Conservation (phyloP, 1,140 invertebrate species). For the Delia radicum region DNA sequence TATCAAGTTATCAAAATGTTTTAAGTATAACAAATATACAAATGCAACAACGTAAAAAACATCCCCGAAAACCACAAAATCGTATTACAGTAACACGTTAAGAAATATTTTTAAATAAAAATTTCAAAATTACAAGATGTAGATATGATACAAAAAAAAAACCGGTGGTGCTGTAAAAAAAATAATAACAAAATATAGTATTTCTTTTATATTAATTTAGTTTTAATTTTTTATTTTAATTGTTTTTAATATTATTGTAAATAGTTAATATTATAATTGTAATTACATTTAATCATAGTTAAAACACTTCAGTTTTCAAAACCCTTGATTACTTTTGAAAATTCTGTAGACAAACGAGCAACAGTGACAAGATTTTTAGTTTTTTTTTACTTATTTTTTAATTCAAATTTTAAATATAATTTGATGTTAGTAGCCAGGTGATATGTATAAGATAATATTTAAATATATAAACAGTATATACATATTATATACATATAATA, state of each 20-base stretch:
- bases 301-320: not conserved
- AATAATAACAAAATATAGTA: not conserved
- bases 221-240: not conserved
- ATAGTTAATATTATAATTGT: not conserved
- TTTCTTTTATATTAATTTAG: not conserved
- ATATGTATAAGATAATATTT: not conserved
- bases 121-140: not conserved
- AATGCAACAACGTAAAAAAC: constrained; percentile 49
- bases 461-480: not conserved
- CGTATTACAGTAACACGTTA: constrained; percentile 16
- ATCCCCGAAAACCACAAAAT: constrained; percentile 49
- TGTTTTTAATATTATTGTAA: not conserved
- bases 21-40: constrained; percentile 49
- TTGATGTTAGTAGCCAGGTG: not conserved
- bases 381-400: not conserved
- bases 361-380: constrained; percentile 17
- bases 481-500: not conserved
- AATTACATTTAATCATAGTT: not conserved
- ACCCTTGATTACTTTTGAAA: not conserved
- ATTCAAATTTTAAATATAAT: not conserved
- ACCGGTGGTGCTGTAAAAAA: constrained; percentile 17
- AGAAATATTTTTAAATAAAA: not conserved
- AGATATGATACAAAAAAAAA: not conserved
- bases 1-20: constrained; percentile 48
- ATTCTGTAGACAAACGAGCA: constrained; percentile 2